Conservation (phyloP, 2,888 invertebrate species). For the Tipula confusa region DNA sequence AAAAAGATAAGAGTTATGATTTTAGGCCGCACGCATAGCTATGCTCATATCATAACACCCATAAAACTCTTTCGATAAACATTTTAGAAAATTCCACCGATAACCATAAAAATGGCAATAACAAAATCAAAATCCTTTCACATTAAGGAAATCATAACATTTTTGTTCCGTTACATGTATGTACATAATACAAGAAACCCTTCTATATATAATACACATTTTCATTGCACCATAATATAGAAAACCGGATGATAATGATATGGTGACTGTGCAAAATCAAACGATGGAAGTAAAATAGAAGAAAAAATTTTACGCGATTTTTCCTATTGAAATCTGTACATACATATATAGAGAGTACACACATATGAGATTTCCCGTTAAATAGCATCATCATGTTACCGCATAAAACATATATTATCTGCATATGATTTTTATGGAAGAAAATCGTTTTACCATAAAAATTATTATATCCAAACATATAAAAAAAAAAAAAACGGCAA, state of each 20-base stretch:
- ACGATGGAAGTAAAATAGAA: neutral
- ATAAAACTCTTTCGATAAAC: neutral
- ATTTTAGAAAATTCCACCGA: neutral
- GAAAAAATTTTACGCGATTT: neutral
- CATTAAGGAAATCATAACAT: conserved; percentile 20
- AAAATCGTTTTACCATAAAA: neutral
- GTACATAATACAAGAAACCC: neutral
- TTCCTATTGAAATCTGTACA: neutral
- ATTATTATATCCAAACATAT: neutral
- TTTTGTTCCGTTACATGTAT: neutral
- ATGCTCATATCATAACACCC: neutral
- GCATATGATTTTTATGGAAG: conserved; percentile 20
- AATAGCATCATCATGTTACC: conserved; percentile 12
- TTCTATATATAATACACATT: neutral
- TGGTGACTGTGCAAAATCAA: conserved; percentile 7
- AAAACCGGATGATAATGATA: conserved; percentile 21
- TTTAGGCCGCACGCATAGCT: no score
- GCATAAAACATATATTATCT: conserved; percentile 25
- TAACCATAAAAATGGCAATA: neutral
- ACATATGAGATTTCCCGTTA: neutral
- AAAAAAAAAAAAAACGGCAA: neutral
- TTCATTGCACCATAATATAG: neutral
- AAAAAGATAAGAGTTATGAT: no score
- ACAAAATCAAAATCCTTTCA: conserved; percentile 5
- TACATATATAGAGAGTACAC: neutral